Base-by-base conservation (phyloP, 2,113 vertebrate species). In the Corythaeola cristata region DNA sequence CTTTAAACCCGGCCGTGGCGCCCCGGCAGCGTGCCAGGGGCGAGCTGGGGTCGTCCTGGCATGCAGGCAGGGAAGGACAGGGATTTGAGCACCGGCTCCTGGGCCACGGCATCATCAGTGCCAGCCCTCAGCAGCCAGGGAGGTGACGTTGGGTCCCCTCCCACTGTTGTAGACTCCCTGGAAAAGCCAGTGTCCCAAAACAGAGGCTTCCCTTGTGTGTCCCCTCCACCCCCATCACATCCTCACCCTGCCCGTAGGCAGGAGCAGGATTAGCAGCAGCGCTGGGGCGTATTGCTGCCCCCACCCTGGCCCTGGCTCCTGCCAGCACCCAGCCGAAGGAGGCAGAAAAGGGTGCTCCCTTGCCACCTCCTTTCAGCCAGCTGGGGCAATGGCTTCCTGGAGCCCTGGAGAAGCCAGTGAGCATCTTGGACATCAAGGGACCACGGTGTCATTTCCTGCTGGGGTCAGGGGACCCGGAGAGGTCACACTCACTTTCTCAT, bases 141-240 rank as follows among this genome's bases (percentile, higher is more conserved):
- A 91, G 23, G 77, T 55, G 74, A 44, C 52, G 39, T 20, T 85
- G 53, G 41, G n/a, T 81, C 14, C 24, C 47, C 39, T 87, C 50
- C 64, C 21, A 3, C 45, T 58, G 27, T 72, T 83, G 56, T 63
- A 52, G 28, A 26, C 63, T 67, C 41, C 45, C 30, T 85, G 53
- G 66, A 85, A 83, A 68, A 85, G 39, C 9, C 80, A 73, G 14
- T 22, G 50, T 56, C 15, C 39, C 67, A 85, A 72, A 80, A 2
- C 4, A 1, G 23, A 88, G 28, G 59, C 3, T 80, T 83, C 21
- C 26, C 35, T 81, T 2, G 4, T 52, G 41, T 44, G 41, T 44
- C 41, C 41, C 41, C 41, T 44, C 41, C 10, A 19, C 39, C 11
- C 23, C 2, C 0, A 1, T 19, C 6, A 1, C 0, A 3, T 64